Conservation (phyloP, 2,113 vertebrate species). For the Equus quagga region DNA sequence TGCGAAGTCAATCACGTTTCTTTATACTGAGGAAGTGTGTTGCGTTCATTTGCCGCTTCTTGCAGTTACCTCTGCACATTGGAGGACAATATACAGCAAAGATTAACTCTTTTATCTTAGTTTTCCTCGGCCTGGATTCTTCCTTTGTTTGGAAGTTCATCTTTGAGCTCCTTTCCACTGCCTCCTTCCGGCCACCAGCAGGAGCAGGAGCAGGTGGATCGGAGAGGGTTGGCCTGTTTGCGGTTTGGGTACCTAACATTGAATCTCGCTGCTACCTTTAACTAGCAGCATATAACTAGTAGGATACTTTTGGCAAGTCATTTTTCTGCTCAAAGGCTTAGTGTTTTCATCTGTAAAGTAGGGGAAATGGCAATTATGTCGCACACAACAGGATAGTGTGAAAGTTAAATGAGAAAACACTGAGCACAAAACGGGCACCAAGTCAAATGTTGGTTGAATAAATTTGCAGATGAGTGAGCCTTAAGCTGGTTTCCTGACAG, state of each 20-base stretch:
- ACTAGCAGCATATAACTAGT: neutral
- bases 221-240: too few species aligned
- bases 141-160: neutral
- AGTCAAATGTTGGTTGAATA: neutral
- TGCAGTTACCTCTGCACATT: neutral
- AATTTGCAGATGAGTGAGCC: neutral
- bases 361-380: neutral
- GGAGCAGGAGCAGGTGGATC: neutral
- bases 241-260: neutral
- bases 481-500: neutral
- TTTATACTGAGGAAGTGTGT: neutral
- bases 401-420: neutral
- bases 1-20: neutral
- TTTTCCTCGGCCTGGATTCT: neutral
- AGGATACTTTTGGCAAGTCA: neutral
- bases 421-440: too few species aligned
- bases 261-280: neutral
- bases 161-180: neutral
- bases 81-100: neutral
- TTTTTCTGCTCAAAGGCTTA: neutral
- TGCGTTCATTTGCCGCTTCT: conserved; percentile 25
- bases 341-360: neutral
- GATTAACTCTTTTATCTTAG: neutral
- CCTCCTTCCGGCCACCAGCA: neutral
- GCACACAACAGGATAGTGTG: neutral